These are phyloP conservation scores for Otocyon megalotis DNA, from an alignment of 2,113 vertebrate genomes.

Conservation along the genomic window DNA sequence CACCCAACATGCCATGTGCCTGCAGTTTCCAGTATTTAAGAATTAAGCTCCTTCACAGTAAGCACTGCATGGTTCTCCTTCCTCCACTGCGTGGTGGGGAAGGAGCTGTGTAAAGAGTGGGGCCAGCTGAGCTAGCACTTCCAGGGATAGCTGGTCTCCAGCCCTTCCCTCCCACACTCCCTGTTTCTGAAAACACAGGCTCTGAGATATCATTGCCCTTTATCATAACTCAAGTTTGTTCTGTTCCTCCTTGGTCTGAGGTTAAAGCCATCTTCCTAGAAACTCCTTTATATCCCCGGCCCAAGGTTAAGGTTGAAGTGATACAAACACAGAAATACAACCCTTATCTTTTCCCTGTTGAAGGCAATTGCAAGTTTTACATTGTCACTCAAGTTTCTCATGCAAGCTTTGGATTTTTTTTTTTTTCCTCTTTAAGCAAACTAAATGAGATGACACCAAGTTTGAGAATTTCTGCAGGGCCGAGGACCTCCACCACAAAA, in stretches of 20 bases:
- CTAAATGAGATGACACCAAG: neutral
- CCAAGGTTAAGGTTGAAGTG: constrained; percentile 52
- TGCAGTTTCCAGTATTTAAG: neutral
- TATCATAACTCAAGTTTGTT: neutral
- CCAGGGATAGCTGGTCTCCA: neutral
- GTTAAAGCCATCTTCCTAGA: constrained; percentile 63
- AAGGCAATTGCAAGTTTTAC: neutral
- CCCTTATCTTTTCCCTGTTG: neutral
- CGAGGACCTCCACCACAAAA: neutral
- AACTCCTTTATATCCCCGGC: neutral
- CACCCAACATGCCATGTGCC: neutral
- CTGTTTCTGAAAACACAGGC: constrained; percentile 24
- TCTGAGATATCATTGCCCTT: neutral
- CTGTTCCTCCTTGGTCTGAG: constrained; percentile 40
- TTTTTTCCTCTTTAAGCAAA: neutral
- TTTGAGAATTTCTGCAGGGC: neutral
- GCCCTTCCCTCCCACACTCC: neutral
- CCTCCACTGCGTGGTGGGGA: neutral
- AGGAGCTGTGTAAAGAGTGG: neutral
- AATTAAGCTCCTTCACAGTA: neutral
- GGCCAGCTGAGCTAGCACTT: neutral
- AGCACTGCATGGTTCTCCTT: accelerated
- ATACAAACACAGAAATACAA: neutral
- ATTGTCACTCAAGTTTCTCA: neutral
- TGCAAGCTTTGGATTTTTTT: neutral